Conservation (phyloP, 2,888 invertebrate species). For the Minunthozetes semirufus region DNA sequence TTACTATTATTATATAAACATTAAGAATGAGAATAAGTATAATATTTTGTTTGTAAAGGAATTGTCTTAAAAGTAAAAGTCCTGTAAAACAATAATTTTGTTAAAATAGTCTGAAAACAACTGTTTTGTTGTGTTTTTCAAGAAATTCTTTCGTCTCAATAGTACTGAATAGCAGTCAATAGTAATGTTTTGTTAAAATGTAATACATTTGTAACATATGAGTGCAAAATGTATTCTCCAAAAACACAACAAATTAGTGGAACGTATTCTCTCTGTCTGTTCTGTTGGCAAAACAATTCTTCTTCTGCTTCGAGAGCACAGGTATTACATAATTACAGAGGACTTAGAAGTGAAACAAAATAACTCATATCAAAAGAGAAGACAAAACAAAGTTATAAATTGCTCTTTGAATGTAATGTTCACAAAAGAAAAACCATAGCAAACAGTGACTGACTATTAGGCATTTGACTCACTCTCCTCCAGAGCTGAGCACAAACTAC, state of each 20-base stretch:
- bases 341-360: neutral
- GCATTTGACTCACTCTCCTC: neutral
- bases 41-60: too few relatives aligned
- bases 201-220: conserved; percentile 22
- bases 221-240: conserved; percentile 8
- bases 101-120: too few relatives aligned
- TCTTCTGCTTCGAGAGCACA: neutral
- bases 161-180: neutral
- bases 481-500: neutral
- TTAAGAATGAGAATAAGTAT: too few relatives aligned
- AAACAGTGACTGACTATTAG: neutral
- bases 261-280: neutral
- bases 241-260: neutral
- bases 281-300: neutral
- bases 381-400: neutral
- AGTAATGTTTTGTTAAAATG: neutral
- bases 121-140: too few relatives aligned
- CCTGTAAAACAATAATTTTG: too few relatives aligned
- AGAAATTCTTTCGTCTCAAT: too few relatives aligned
- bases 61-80: too few relatives aligned
- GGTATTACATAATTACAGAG: neutral
- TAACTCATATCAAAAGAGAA: neutral
- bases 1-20: too few relatives aligned
- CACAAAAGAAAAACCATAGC: neutral
- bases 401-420: too few relatives aligned